Evolutionary conservation across 23 tunicate genomes (phyloP).

Genomic region (Trididemnum clinides): DNA sequence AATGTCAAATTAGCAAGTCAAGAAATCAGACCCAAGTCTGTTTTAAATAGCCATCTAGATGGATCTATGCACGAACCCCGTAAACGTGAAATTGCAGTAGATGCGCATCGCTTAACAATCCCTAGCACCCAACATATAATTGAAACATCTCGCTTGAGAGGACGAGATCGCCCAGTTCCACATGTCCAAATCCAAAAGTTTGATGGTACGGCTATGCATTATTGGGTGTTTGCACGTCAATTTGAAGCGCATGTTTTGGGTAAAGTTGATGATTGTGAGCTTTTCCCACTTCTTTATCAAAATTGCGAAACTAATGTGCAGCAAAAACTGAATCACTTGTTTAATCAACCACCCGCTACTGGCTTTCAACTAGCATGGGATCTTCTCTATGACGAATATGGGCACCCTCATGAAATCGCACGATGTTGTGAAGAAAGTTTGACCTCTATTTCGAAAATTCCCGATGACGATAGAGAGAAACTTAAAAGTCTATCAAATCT

Average conservation of each 20-base stretch:
- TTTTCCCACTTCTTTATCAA: neutral
- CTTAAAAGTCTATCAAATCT: neutral
- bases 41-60: too few relatives aligned
- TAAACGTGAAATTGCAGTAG: too few relatives aligned
- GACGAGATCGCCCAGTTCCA: neutral
- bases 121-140: too few relatives aligned
- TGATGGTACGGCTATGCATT: neutral
- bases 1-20: too few relatives aligned
- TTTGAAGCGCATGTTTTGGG: neutral
- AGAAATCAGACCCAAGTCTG: too few relatives aligned
- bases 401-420: conserved; percentile 17
- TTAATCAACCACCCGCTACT: neutral
- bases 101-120: too few relatives aligned
- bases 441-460: neutral
- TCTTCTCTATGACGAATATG: conserved; percentile 5
- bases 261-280: neutral
- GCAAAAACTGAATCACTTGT: neutral
- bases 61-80: too few relatives aligned
- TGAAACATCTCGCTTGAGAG: too few relatives aligned
- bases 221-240: conserved; percentile 2
- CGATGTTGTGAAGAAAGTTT: conserved; percentile 1
- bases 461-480: neutral
- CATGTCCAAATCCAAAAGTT: neutral
- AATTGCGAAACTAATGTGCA: neutral
- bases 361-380: conserved; percentile 9